These are phyloP conservation scores for Rhyzopertha dominica DNA, from an alignment of 1,140 invertebrate species.

Conservation along the genomic window DNA sequence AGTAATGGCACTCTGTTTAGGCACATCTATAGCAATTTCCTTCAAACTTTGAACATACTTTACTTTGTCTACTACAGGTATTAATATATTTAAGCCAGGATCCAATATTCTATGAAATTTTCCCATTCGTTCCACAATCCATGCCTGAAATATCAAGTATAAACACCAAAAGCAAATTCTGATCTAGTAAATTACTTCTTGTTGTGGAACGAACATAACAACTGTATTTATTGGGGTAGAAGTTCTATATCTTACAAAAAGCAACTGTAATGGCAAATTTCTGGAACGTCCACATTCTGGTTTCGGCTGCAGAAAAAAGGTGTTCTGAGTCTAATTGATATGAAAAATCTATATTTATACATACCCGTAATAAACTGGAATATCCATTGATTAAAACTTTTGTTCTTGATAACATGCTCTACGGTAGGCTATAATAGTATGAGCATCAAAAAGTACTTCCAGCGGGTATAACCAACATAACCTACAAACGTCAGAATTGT, in stretches of 20 bases:
- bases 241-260: constrained; percentile 54
- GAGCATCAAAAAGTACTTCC: too few species aligned
- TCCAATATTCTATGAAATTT: constrained; percentile 90
- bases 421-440: too few species aligned
- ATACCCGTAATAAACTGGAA: too few species aligned
- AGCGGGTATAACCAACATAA: too few species aligned
- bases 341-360: too few species aligned
- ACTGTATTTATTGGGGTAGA: constrained; percentile 85
- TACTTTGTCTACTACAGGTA: constrained; percentile 89
- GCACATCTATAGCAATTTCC: constrained; percentile 99
- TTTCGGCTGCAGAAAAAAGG: too few species aligned
- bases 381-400: too few species aligned
- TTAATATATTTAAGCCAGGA: constrained; percentile 89
- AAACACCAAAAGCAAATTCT: constrained; percentile 6
- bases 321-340: too few species aligned
- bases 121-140: constrained; percentile 98
- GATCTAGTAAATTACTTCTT: constrained; percentile 66
- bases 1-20: constrained; percentile 97
- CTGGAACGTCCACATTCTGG: too few species aligned
- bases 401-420: too few species aligned
- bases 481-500: too few species aligned
- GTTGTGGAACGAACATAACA: constrained; percentile 97
- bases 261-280: too few species aligned
- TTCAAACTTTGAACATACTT: constrained; percentile 99
- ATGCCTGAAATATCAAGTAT: constrained; percentile 63